A percentile compares a stretch with the other conserved stretches of the same genome.
Conservation (phyloP, 2,888 invertebrate species). For the Caenorhabditis doughertyi region DNA sequence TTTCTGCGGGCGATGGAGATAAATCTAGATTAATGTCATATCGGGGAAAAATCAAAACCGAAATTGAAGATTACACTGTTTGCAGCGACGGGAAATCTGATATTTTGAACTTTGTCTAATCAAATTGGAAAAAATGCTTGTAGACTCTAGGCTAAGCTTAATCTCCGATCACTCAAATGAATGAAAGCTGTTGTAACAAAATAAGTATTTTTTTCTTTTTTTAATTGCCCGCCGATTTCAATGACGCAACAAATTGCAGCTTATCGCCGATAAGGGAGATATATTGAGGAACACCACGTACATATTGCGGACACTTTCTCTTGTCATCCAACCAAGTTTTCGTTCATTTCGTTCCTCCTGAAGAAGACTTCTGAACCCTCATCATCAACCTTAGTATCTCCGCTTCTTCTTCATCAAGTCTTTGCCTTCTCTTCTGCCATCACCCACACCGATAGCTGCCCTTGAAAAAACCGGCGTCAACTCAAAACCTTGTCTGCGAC, state of each 20-base stretch:
- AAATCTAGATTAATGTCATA: neutral
- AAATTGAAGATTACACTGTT: neutral
- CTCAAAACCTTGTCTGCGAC: constrained; percentile 59
- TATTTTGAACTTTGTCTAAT: constrained; percentile 27
- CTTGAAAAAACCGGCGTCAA: constrained; percentile 66
- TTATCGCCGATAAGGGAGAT: constrained; percentile 54
- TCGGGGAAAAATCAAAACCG: neutral
- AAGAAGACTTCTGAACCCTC: constrained; percentile 24
- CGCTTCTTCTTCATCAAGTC: constrained; percentile 38
- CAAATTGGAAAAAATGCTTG: constrained; percentile 1
- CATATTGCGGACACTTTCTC: constrained; percentile 56
- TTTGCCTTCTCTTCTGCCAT: constrained; percentile 21
- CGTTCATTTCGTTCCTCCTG: constrained; percentile 29
- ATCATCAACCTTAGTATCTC: constrained; percentile 41
- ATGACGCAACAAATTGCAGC: constrained; percentile 61
- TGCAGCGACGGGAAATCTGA: constrained; percentile 29
- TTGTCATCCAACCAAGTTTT: constrained; percentile 40
- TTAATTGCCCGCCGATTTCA: constrained; percentile 30
- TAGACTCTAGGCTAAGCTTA: constrained; percentile 34
- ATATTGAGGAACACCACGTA: constrained; percentile 54
- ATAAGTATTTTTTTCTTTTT: constrained; percentile 28
- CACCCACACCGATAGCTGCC: constrained; percentile 51
- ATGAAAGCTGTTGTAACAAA: constrained; percentile 21
- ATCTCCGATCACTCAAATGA: constrained; percentile 42
- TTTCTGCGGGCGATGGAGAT: neutral